Evolutionary conservation across 2,797 vertebrate species (phyloP).

Genomic region (Choloepus didactylus): DNA sequence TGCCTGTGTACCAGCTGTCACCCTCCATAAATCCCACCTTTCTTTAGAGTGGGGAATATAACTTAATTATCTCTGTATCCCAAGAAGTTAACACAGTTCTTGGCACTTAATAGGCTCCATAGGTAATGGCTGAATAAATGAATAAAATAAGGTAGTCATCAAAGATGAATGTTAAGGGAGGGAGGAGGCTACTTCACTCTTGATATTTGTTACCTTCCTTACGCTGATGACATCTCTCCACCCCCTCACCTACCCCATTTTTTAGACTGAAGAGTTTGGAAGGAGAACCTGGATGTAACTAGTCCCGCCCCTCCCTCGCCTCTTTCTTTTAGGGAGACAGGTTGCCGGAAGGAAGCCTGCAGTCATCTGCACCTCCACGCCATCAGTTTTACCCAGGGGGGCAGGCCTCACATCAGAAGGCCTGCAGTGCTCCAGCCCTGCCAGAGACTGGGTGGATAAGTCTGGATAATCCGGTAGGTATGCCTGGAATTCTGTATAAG

Average conservation of each 20-base stretch:
- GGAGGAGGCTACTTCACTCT: not conserved
- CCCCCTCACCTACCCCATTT: not conserved
- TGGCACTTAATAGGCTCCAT: not conserved
- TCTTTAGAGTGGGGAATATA: not conserved
- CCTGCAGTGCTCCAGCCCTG: not conserved
- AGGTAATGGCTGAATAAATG: not conserved
- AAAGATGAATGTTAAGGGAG: not conserved
- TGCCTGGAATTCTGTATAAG: not conserved
- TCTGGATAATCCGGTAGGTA: not conserved
- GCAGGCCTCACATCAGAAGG: not conserved
- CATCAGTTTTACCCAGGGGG: not conserved
- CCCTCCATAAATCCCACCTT: not conserved
- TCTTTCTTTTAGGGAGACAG: not conserved
- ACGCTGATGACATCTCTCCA: not conserved
- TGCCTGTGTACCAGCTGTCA: not conserved
- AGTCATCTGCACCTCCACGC: not conserved
- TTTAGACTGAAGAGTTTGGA: not conserved
- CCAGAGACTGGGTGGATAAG: not conserved
- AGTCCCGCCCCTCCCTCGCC: not conserved
- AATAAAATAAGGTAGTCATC: not conserved
- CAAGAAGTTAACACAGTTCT: not conserved
- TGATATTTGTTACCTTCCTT: not conserved
- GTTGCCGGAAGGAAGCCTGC: not conserved
- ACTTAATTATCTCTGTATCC: not conserved
- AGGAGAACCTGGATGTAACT: not conserved